Evolutionary conservation across 2,888 invertebrate species (phyloP).

Genomic region (Dicranocentrus wangi): DNA sequence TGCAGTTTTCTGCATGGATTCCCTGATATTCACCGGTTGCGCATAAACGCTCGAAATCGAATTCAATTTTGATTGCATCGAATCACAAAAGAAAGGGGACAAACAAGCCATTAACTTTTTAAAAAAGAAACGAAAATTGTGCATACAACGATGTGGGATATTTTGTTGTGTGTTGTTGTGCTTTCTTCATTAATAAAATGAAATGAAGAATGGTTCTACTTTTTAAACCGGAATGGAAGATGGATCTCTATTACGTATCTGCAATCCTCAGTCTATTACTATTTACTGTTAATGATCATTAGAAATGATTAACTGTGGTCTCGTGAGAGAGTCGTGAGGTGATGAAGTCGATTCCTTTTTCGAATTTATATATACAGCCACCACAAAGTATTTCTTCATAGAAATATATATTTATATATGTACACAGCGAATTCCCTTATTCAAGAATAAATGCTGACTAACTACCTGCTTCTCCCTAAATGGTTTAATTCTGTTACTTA

Average conservation of each 20-base stretch:
- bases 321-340: constrained; percentile 42
- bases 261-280: constrained; percentile 12
- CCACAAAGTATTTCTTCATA: neutral
- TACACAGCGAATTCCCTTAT: neutral
- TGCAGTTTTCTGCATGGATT: too few species aligned
- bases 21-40: too few species aligned
- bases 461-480: neutral
- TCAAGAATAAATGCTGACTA: constrained; percentile 7
- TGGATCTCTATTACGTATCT: constrained; percentile 19
- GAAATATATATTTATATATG: neutral
- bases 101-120: constrained; percentile 16
- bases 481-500: neutral
- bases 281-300: constrained; percentile 34
- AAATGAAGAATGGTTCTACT: constrained; percentile 46
- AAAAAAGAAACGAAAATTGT: neutral
- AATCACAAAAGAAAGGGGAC: constrained; percentile 2
- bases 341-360: neutral
- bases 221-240: constrained; percentile 47
- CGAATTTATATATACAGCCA: neutral
- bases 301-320: constrained; percentile 43
- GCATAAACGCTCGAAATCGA: neutral
- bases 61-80: neutral
- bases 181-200: constrained; percentile 17
- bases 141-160: neutral
- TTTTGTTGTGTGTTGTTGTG: too few species aligned